Evolutionary conservation across 37 sponge, comb jelly and placozoan species (phyloP).

Genomic region (Spongilla lacustris): DNA sequence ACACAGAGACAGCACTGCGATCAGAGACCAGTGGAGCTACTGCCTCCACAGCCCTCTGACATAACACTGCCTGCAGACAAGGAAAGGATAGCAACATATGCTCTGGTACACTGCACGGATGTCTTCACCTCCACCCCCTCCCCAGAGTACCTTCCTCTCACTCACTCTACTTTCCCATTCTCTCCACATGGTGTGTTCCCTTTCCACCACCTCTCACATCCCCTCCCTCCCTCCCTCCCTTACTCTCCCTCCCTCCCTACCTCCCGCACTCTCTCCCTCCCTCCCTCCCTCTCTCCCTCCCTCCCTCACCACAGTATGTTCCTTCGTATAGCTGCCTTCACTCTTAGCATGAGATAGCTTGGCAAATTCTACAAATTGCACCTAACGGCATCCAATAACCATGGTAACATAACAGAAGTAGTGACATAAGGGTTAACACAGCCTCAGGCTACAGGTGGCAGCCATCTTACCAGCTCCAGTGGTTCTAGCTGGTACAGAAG

Average conservation of each 20-base stretch:
- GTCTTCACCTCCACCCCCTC: too few species aligned
- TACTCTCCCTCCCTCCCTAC: not conserved
- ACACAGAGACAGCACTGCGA: not conserved
- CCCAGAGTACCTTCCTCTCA: not conserved
- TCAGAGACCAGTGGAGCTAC: conserved; percentile 38
- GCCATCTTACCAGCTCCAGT: conserved; percentile 41
- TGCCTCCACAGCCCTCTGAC: conserved; percentile 57
- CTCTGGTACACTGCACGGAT: too few species aligned
- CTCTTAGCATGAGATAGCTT: not conserved
- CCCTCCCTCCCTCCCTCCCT: not conserved
- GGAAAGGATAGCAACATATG: too few species aligned
- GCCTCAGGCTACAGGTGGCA: not conserved
- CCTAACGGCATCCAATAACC: not conserved
- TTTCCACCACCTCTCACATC: not conserved
- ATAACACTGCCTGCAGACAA: conserved; percentile 43
- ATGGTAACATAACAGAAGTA: not conserved
- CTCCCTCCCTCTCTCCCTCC: not conserved
- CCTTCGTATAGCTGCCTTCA: not conserved
- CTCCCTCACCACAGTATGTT: not conserved
- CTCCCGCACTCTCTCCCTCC: not conserved
- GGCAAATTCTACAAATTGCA: not conserved
- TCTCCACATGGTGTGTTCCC: not conserved
- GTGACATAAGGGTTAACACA: not conserved
- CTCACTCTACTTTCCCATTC: not conserved
- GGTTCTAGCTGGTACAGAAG: conserved; percentile 62